Base-by-base conservation (phyloP, 2,113 vertebrate genomes). In the Corythaeola cristata region DNA sequence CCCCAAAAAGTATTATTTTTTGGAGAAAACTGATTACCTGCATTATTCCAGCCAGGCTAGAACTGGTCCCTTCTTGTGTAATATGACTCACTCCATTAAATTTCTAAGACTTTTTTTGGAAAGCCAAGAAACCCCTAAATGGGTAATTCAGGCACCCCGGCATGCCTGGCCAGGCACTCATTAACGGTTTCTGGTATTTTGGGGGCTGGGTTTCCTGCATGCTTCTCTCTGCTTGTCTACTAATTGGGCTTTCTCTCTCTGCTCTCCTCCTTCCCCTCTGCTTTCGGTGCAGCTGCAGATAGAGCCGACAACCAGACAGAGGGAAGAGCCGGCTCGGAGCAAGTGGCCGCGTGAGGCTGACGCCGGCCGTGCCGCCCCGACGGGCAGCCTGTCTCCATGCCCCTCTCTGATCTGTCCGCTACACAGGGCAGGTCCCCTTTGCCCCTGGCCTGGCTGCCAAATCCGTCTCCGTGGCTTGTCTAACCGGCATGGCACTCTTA, bases 241-340 rank as follows among this genome's bases (percentile, higher is more conserved):
- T 98, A 98, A 98, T 97, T 97, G 97, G 85, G 97, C 97, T 97
- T 96, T 96, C 93, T 96, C 84, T 94, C 78, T 97, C 76, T 95
- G 90, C 79, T 97, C 55, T 91, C 88, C 94, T 94, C 94, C 84
- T 96, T 90, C 89, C 92, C 85, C 90, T 97, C 95, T 96, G 96
- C 96, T 96, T 97, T 98, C 64, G 92, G 81, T 90, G 86, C 95
- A 97, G 97, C 95, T 92, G 86, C 98, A 97, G 98, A 98, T 78
- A 98, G 89, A 93, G 97, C 91, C 45, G 84, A 98, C 95, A 96
- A 95, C 90, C 91, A 97, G 97, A 96, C 97, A 97, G 98, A 98
- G 96, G 95, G 94, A 83, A 96, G 95, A 96, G 95, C 96, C 41
- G 22, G 97, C 87, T 94, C 41, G 93, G 97, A 98, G 90, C 97